Evolutionary conservation across 64 coral and sea anemone genomes (phyloP), one percentile per base, ranked within the genome.

Genomic region (Astreopora myriophthalma): DNA sequence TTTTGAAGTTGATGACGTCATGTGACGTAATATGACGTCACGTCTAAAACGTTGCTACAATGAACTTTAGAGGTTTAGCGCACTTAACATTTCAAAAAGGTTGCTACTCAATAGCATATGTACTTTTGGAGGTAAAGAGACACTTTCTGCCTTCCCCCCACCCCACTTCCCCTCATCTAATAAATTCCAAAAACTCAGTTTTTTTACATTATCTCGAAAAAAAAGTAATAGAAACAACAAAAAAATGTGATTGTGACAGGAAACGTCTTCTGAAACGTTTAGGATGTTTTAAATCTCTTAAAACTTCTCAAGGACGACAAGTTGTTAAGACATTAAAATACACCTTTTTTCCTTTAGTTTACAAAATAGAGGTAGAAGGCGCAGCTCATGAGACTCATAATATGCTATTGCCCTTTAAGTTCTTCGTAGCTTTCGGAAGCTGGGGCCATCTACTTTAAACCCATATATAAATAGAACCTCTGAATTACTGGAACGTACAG

Each of bases 1-100:
- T 74, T 74, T 74, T 40, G 34, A 74, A 74, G 33, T 74, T 74
- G 71, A 74, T 74, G 71, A 74, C 71, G 71, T 74, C 71, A 74
- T 40, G 1, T 40, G 71, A 74, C 71, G 71, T 74, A 22, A 39
- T 74, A 71, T 71, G 68, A 67, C 29, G 67, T 70, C 67, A 70
- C 67, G 7, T 26, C 67, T 70, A 70, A 70, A 70, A 70, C 67
- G 67, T 70, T 70, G 27, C 67, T 12, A 70, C 3, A 30, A 70
- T 70, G 27, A 70, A 70, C 67, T 32, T 70, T 32, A 30, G 28
- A 70, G 67, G 67, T 70, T 70, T 9, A 70, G 67, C 27, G 67
- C 67, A 32, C 67, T 70, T 70, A 70, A 32, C 67, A 34, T 70
- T 70, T 32, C 29, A 70, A 70, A 70, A 33, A 34, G 13, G 67